Conservation (phyloP, 1,140 invertebrate species). For the Carcinoscorpius rotundicauda region DNA sequence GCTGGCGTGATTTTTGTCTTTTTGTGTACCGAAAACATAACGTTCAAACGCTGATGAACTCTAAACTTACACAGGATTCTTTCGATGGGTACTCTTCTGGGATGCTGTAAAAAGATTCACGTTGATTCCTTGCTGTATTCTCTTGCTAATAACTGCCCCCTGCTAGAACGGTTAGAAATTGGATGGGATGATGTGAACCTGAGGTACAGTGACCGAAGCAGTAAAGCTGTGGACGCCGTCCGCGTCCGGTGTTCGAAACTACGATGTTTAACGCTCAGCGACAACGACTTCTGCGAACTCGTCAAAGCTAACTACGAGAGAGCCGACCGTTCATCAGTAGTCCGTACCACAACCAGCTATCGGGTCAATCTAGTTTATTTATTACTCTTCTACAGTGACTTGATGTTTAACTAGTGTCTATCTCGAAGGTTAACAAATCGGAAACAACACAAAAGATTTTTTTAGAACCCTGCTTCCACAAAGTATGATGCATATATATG, state of each 20-base stretch:
- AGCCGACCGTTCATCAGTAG: conserved; percentile 88
- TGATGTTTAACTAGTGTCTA: conserved; percentile 50
- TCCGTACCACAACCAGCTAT: conserved; percentile 86
- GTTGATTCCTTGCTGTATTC: conserved; percentile 96
- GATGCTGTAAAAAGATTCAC: conserved; percentile 74
- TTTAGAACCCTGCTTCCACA: too few relatives aligned
- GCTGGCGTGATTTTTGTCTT: too few relatives aligned
- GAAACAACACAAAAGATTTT: too few relatives aligned
- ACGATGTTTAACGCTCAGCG: conserved; percentile 71
- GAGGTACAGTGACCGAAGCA: conserved; percentile 95
- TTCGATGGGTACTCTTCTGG: conserved; percentile 90
- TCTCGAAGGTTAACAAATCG: too few relatives aligned
- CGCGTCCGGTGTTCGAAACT: conserved; percentile 76
- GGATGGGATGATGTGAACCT: conserved; percentile 97
- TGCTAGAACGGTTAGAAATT: conserved; percentile 80
- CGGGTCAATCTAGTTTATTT: conserved; percentile 79
- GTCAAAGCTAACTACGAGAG: conserved; percentile 97
- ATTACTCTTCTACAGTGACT: conserved; percentile 79
- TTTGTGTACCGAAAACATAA: too few relatives aligned
- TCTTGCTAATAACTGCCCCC: conserved; percentile 82
- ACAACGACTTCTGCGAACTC: conserved; percentile 97
- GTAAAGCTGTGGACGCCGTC: conserved; percentile 66
- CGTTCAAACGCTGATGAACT: not conserved
- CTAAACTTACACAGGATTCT: conserved; percentile 57
- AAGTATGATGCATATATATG: too few relatives aligned